phyloP scores from a whole-genome alignment of 2,888 invertebrate species.

The Trachelus iudaicus region DNA sequence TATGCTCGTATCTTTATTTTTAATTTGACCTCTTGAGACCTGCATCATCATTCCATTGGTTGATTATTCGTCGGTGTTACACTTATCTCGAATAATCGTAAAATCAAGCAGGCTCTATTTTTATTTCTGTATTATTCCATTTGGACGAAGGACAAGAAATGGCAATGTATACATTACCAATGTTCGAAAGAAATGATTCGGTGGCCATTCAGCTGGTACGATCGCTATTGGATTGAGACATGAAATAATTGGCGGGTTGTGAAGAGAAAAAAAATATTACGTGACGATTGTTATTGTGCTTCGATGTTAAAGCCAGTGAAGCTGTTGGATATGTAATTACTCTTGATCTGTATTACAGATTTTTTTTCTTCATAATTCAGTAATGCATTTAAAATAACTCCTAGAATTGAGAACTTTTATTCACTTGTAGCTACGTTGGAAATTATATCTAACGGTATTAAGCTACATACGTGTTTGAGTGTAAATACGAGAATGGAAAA shows the following conservation, averaged over 20 bases:
- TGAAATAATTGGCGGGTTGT: neutral
- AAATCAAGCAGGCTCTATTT: neutral
- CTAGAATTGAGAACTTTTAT: neutral
- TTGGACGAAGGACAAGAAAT: neutral
- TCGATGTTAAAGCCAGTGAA: no score
- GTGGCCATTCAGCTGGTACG: neutral
- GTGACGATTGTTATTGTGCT: neutral
- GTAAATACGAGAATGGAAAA: neutral
- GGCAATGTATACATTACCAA: neutral
- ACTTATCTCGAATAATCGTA: neutral
- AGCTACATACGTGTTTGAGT: neutral
- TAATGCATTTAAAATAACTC: neutral
- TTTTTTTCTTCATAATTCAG: neutral
- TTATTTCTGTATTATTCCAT: neutral
- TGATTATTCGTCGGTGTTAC: neutral
- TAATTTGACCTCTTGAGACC: neutral
- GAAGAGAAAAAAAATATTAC: neutral
- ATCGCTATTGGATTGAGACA: neutral
- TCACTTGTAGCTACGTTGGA: neutral
- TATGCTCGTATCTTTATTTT: neutral
- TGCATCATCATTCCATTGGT: neutral
- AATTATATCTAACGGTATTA: neutral
- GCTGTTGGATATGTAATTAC: no score
- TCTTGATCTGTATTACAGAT: no score
- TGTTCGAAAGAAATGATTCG: neutral